These are phyloP conservation scores for Semicossyphus pulcher DNA, from an alignment of 2,113 vertebrate species.

Conservation along the genomic window DNA sequence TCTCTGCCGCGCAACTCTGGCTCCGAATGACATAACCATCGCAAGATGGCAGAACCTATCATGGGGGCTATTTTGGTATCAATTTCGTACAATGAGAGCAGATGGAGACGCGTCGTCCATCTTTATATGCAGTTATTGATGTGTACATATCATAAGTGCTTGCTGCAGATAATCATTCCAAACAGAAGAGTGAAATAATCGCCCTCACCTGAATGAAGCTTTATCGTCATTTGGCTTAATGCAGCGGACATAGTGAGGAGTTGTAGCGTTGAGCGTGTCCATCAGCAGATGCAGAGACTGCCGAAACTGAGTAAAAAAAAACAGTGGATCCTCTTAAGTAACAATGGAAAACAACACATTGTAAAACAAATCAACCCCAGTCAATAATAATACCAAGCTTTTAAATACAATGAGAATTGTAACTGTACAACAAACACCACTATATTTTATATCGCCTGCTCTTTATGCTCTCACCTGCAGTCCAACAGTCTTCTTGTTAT, in stretches of 20 bases:
- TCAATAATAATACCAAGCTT: too few species aligned
- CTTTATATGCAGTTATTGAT: too few species aligned
- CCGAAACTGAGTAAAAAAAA: slow-evolving; percentile 86
- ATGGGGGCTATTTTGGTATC: too few species aligned
- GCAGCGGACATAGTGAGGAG: slow-evolving; percentile 96
- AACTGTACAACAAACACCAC: too few species aligned
- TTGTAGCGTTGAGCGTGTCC: slow-evolving; percentile 95
- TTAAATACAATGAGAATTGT: too few species aligned
- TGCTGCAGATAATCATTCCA: background rate
- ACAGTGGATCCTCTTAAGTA: background rate
- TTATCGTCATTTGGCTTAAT: slow-evolving; percentile 98
- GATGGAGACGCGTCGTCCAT: too few species aligned
- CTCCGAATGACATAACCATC: too few species aligned
- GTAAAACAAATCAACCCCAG: too few species aligned
- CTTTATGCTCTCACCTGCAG: slow-evolving; percentile 87
- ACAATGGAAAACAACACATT: background rate
- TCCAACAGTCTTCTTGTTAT: slow-evolving; percentile 94
- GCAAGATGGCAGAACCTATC: too few species aligned
- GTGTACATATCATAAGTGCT: background rate
- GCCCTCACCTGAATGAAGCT: slow-evolving; percentile 91
- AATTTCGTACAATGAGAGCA: too few species aligned
- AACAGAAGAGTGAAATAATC: background rate
- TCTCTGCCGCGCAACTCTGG: too few species aligned
- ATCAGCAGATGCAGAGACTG: slow-evolving; percentile 95
- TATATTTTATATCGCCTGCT: too few species aligned